phyloP scores from a whole-genome alignment of 2,797 vertebrate genomes.

The Chaetophractus vellerosus region DNA sequence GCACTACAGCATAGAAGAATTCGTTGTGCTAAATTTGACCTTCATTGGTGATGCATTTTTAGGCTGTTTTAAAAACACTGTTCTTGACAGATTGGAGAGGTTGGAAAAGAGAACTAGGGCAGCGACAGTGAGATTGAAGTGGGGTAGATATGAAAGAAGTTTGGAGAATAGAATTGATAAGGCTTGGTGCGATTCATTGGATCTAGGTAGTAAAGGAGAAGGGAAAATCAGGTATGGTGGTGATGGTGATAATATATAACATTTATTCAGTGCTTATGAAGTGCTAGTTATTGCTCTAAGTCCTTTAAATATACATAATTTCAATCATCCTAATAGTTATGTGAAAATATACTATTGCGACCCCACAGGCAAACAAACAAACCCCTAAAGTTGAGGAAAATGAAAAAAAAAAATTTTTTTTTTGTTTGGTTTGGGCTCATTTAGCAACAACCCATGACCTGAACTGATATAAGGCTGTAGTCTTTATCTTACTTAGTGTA shows the following conservation, averaged over 20 bases:
- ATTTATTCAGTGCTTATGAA: neutral
- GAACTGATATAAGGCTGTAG: neutral
- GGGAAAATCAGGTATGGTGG: neutral
- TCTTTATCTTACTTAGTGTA: neutral
- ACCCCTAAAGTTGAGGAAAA: neutral
- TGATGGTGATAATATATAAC: neutral
- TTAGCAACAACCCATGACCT: neutral
- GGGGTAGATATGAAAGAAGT: neutral
- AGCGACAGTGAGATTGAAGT: neutral
- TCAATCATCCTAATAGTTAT: neutral
- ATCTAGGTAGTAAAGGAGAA: neutral
- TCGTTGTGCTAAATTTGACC: neutral
- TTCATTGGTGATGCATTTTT: conserved; percentile 1
- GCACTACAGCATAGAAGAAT: neutral
- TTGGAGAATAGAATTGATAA: conserved; percentile 18
- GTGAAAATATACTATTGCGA: neutral
- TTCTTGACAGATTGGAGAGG: neutral
- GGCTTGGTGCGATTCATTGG: neutral
- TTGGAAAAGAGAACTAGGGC: neutral
- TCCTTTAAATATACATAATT: conserved; percentile 19
- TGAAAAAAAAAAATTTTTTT: neutral
- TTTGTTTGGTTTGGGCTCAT: neutral
- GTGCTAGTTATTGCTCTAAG: neutral
- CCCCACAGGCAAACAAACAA: neutral
- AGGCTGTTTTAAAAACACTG: neutral